These are phyloP conservation scores for Cremastinae sp. DNA, from an alignment of 2,888 invertebrate genomes.

Conservation along the genomic window DNA sequence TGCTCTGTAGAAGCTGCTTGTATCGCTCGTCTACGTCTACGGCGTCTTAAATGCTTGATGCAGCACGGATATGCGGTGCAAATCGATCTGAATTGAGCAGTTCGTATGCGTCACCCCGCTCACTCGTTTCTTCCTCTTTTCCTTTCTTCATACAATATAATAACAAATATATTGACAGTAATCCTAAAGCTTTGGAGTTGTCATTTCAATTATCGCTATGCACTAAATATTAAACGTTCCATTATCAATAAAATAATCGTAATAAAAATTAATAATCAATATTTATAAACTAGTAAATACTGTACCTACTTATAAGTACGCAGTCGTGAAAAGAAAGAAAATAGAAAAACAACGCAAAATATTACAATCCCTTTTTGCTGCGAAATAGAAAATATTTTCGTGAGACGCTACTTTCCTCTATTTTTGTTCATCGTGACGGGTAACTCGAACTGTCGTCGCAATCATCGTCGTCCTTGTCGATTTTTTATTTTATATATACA, in stretches of 20 bases:
- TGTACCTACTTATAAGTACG: conserved; percentile 79
- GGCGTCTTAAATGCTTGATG: conserved; percentile 21
- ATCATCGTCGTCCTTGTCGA: conserved; percentile 36
- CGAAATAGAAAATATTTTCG: conserved; percentile 43
- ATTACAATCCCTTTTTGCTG: conserved; percentile 63
- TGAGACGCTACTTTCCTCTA: conserved; percentile 14
- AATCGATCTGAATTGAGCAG: conserved; percentile 54
- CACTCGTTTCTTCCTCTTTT: conserved; percentile 59
- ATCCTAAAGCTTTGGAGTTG: conserved; percentile 79
- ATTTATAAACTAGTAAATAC: conserved; percentile 74
- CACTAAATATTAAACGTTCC: conserved; percentile 51
- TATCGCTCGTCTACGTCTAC: conserved; percentile 22
- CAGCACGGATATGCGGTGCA: conserved; percentile 48
- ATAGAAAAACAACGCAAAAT: conserved; percentile 63
- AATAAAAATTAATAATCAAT: conserved; percentile 46
- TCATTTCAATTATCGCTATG: conserved; percentile 70
- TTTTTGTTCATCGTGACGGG: conserved; percentile 52
- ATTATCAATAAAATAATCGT: conserved; percentile 46
- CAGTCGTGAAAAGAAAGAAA: conserved; percentile 56
- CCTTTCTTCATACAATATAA: conserved; percentile 61
- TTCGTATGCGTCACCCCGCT: conserved; percentile 66
- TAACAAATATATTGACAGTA: conserved; percentile 72
- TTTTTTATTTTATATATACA: conserved; percentile 60
- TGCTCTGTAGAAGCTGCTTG: conserved; percentile 38
- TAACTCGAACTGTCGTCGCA: conserved; percentile 66